Evolutionary conservation across 2,797 vertebrate genomes (phyloP).

Genomic region (Pyrrhura leucotis): DNA sequence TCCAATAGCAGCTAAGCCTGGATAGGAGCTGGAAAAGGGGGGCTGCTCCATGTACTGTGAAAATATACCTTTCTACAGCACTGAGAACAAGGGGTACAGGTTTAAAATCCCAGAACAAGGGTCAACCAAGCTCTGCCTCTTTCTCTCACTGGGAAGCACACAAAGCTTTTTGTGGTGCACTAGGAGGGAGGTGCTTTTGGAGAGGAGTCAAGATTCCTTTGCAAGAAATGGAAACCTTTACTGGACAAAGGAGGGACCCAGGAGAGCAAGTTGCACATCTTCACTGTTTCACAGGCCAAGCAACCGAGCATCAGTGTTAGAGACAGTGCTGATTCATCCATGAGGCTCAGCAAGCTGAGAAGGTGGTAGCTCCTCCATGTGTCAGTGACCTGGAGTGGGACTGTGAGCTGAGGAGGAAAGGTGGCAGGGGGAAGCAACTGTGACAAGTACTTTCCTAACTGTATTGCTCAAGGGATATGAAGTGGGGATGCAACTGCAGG

Average conservation of each 20-base stretch:
- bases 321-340: accelerated
- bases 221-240: not conserved
- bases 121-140: not conserved
- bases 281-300: accelerated
- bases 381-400: not conserved
- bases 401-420: not conserved
- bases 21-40: not conserved
- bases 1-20: not conserved
- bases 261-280: not conserved
- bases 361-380: not conserved
- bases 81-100: not conserved
- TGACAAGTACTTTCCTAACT: no score
- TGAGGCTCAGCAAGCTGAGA: not conserved
- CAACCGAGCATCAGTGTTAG: not conserved
- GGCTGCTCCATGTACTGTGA: not conserved
- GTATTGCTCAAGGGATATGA: no score
- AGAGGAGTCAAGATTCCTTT: not conserved
- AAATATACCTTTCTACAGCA: not conserved
- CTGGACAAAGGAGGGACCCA: not conserved
- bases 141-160: not conserved
- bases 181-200: not conserved
- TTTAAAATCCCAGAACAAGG: not conserved
- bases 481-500: no score
- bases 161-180: not conserved
- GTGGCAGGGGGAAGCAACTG: no score